phyloP scores from a whole-genome alignment of 2,113 vertebrate species.

The Aptenodytes forsteri region DNA sequence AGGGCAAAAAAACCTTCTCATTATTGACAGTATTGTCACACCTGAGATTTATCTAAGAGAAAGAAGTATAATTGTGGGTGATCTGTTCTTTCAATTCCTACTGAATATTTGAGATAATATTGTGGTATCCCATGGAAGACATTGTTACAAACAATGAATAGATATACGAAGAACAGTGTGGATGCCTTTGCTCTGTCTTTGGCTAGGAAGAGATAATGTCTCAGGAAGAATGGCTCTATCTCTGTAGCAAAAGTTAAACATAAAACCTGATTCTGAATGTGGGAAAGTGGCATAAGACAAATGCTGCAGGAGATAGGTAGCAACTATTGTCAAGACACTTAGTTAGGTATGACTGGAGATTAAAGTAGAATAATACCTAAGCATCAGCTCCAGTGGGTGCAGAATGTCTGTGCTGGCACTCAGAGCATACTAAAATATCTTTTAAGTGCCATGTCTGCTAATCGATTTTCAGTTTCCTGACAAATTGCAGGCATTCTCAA shows the following conservation, averaged over 20 bases:
- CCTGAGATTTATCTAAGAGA: neutral
- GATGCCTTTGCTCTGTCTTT: neutral
- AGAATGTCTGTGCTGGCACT: neutral
- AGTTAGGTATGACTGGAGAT: neutral
- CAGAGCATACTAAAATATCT: neutral
- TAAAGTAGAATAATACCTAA: neutral
- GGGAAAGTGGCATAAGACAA: neutral
- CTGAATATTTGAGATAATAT: neutral
- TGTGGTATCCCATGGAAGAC: neutral
- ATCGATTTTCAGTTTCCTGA: neutral
- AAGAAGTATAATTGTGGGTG: neutral
- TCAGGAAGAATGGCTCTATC: neutral
- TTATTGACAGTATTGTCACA: neutral
- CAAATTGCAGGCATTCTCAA: neutral
- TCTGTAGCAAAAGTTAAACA: neutral
- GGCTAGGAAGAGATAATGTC: neutral
- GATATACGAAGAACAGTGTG: fast-evolving
- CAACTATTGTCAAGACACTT: neutral
- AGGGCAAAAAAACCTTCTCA: neutral
- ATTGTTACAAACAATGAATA: neutral
- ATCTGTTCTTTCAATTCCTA: neutral
- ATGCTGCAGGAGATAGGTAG: neutral
- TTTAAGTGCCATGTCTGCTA: neutral
- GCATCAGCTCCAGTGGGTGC: neutral
- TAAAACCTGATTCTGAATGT: neutral